Evolutionary conservation across 37 sponge, comb jelly and placozoan genomes (phyloP).

Genomic region (Aplysina aerophoba): DNA sequence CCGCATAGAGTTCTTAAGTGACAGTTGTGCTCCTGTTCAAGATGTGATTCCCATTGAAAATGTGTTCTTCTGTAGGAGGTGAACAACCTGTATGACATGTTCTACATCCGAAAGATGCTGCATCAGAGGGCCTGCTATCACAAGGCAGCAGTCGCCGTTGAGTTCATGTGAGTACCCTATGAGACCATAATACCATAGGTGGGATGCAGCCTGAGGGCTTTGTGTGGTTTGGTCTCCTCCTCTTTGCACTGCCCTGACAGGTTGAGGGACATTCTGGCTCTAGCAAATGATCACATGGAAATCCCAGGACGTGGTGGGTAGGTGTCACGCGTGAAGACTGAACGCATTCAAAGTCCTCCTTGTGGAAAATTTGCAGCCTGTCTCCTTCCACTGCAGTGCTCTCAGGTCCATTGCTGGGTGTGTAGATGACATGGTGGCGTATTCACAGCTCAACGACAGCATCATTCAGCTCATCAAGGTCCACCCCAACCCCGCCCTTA

Average conservation of each 20-base stretch:
- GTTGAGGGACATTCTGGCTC: conserved; percentile 7
- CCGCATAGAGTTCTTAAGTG: too few species aligned
- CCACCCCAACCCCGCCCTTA: background rate
- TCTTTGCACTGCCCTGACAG: background rate
- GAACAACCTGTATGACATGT: conserved; percentile 94
- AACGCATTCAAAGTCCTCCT: background rate
- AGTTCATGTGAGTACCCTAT: conserved; percentile 67
- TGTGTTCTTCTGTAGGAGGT: conserved; percentile 75
- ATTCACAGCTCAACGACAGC: conserved; percentile 73
- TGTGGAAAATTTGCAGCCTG: background rate
- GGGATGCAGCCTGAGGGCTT: background rate
- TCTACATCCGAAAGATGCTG: conserved; percentile 80
- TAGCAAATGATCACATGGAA: conserved; percentile 21
- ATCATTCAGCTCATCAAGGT: conserved; percentile 58
- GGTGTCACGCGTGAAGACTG: background rate
- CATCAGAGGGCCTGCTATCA: conserved; percentile 96
- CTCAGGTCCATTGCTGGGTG: conserved; percentile 59
- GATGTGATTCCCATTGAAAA: too few species aligned
- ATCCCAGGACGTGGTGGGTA: background rate
- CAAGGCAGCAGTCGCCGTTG: conserved; percentile 77
- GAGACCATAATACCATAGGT: too few species aligned
- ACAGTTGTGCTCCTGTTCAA: too few species aligned
- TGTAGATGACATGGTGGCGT: conserved; percentile 80
- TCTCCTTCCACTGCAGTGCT: background rate
- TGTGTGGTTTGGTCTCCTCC: too few species aligned